These are phyloP conservation scores for Adelosebastes latens DNA, from an alignment of 2,797 vertebrate genomes.

Conservation along the genomic window DNA sequence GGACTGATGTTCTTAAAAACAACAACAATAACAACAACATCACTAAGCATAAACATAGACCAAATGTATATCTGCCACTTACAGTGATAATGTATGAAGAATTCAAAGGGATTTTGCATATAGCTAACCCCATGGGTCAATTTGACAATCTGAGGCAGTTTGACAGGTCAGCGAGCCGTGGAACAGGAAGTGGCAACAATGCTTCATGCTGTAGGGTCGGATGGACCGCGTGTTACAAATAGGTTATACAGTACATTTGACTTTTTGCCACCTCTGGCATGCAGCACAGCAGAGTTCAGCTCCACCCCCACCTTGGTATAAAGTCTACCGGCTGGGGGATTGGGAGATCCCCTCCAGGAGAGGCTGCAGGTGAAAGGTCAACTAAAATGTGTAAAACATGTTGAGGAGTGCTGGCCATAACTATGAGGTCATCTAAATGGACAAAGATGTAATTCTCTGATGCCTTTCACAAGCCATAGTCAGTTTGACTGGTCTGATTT, in stretches of 20 bases:
- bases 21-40: constrained; percentile 11
- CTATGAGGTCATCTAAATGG: constrained; percentile 3
- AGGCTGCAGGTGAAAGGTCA: constrained; percentile 45
- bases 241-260: constrained; percentile 14
- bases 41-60: neutral
- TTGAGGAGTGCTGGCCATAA: neutral
- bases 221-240: constrained; percentile 10
- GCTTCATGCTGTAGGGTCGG: neutral
- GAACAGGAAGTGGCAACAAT: neutral
- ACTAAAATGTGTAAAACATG: constrained; percentile 26
- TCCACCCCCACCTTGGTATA: constrained; percentile 2
- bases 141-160: neutral
- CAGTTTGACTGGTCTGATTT: rapidly evolving
- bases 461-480: neutral
- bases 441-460: constrained; percentile 26
- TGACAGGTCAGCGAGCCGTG: neutral
- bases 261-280: constrained; percentile 16
- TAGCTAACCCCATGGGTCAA: neutral
- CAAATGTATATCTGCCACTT: constrained; percentile 5
- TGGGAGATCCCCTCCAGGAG: constrained; percentile 5
- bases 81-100: neutral
- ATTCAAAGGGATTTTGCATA: neutral
- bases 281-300: constrained; percentile 18
- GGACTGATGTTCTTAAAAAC: constrained; percentile 15
- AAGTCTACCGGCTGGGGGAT: constrained; percentile 5